Evolutionary conservation across 1,140 invertebrate genomes (phyloP).

Genomic region (Bombus fervidus): DNA sequence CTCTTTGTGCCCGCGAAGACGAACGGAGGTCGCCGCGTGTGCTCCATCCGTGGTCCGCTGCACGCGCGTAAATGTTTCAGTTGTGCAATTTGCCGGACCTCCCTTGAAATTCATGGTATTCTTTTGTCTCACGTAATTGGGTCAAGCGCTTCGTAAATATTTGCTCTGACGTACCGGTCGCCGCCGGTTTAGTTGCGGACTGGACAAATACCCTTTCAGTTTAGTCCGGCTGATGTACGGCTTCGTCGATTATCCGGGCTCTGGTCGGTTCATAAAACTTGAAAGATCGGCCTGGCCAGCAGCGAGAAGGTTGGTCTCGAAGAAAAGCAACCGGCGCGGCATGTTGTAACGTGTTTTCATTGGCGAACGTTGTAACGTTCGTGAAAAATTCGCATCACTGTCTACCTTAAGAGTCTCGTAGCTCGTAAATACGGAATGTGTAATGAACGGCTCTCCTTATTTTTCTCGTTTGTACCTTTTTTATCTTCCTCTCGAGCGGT

Average conservation of each 20-base stretch:
- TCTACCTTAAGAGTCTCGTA: slow-evolving; percentile 3
- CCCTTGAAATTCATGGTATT: slow-evolving; percentile 64
- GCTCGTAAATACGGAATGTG: slow-evolving; percentile 19
- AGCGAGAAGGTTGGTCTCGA: background rate
- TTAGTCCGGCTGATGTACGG: background rate
- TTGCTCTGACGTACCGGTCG: slow-evolving; percentile 46
- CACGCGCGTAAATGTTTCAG: slow-evolving; percentile 59
- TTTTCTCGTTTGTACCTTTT: slow-evolving; percentile 1
- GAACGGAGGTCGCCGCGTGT: background rate
- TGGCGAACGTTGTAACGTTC: background rate
- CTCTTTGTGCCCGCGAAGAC: slow-evolving; percentile 1
- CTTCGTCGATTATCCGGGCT: slow-evolving; percentile 1
- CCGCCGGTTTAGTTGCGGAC: slow-evolving; percentile 25
- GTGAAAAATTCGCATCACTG: background rate
- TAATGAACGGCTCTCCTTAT: slow-evolving; percentile 16
- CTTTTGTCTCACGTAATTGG: slow-evolving; percentile 64
- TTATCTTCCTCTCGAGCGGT: slow-evolving; percentile 6
- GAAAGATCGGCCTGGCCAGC: background rate
- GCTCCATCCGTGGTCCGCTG: background rate
- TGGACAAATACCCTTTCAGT: slow-evolving; percentile 2
- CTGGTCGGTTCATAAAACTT: background rate
- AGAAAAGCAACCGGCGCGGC: background rate
- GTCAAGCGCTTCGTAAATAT: slow-evolving; percentile 71
- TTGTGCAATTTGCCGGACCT: slow-evolving; percentile 55
- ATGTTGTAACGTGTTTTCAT: background rate